A percentile compares a stretch with the other conserved stretches of the same genome.
phyloP scores from a whole-genome alignment of 1,140 invertebrate species.

The Diorhabda elongata region DNA sequence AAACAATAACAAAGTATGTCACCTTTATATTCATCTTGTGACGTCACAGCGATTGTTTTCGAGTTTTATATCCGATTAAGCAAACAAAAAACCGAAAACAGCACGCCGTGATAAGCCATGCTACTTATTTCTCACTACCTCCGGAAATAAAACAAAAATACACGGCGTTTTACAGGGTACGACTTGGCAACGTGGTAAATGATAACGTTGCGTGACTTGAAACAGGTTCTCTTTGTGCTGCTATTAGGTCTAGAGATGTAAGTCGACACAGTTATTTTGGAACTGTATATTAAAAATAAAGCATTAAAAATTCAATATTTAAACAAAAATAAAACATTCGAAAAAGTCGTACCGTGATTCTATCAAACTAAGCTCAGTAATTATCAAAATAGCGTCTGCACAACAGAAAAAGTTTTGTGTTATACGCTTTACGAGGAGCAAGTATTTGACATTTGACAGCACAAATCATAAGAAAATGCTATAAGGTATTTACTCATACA shows the following conservation, averaged over 20 bases:
- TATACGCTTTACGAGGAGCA: no score
- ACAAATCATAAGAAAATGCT: no score
- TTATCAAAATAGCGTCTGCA: no score
- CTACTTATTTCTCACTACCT: not conserved
- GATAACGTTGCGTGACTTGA: conserved; percentile 17
- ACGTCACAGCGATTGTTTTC: not conserved
- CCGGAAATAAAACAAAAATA: conserved; percentile 2
- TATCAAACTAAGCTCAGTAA: no score
- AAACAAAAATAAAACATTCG: no score
- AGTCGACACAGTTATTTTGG: conserved; percentile 24
- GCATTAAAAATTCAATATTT: no score
- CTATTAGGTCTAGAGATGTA: conserved; percentile 4
- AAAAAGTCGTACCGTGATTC: no score
- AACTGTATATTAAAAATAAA: conserved; percentile 14
- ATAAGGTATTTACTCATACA: no score
- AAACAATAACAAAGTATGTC: no score
- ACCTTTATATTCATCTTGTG: not conserved
- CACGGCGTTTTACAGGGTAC: not conserved
- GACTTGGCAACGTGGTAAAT: conserved; percentile 4
- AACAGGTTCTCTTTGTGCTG: conserved; percentile 21
- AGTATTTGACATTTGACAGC: no score
- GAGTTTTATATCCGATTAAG: not conserved
- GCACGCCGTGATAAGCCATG: not conserved
- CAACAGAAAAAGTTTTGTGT: no score
- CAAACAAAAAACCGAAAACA: not conserved